Conservation (phyloP, 2,888 invertebrate species). For the Nudaria mundana region DNA sequence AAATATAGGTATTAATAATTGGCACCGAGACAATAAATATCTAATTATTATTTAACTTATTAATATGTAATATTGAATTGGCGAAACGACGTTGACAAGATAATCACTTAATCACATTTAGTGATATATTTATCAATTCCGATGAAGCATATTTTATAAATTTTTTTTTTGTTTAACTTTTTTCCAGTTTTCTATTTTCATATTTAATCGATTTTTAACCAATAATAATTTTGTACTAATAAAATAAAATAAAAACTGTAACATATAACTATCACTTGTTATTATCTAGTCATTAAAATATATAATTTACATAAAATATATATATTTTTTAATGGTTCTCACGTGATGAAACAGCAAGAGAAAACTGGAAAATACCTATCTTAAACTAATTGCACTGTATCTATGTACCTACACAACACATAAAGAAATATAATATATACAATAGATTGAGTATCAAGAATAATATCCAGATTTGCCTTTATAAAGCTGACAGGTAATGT, state of each 20-base stretch:
- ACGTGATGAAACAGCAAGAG: too few relatives aligned
- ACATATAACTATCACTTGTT: too few relatives aligned
- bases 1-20: constrained; percentile 52
- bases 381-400: constrained; percentile 40
- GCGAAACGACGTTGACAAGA: constrained; percentile 34
- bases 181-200: too few relatives aligned
- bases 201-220: too few relatives aligned
- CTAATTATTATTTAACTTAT: constrained; percentile 26
- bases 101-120: constrained; percentile 24
- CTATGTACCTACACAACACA: too few relatives aligned
- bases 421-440: constrained; percentile 63
- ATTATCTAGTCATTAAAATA: too few relatives aligned
- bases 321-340: too few relatives aligned
- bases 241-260: too few relatives aligned
- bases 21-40: constrained; percentile 52
- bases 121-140: constrained; percentile 37
- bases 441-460: constrained; percentile 76
- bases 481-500: constrained; percentile 48
- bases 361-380: constrained; percentile 24
- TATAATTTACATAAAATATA: too few relatives aligned
- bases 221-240: too few relatives aligned
- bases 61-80: constrained; percentile 32
- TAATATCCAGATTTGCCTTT: constrained; percentile 50
- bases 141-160: too few relatives aligned
- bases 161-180: too few relatives aligned